Evolutionary conservation across 1,140 invertebrate species (phyloP), one percentile per base, ranked within the genome.

Genomic region (Lasioglossum albipes): DNA sequence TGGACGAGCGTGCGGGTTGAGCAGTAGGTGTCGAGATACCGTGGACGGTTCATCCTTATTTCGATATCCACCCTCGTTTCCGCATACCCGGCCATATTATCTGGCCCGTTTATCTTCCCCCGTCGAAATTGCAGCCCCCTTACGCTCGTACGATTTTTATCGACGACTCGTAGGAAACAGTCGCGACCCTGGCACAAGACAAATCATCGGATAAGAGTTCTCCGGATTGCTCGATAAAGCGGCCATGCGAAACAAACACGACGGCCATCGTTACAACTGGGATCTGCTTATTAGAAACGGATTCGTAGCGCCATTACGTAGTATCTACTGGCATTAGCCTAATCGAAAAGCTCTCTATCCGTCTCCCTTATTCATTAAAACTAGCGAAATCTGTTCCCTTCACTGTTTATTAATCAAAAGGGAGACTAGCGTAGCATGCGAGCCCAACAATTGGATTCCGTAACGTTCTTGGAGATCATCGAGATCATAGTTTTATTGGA

Each of bases 1-100:
- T 79, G n/a, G 64, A 75, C 49, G 67, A 79, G 68, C 81, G 64
- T 64, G 72, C 13, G 45, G 45, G 9, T 9, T 16, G 16, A 61
- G 18, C 57, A 9, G 71, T 36, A 79, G 77, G 77, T 80, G 78
- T 72, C 49, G 75, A 83, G 71, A 81, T 75, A 81, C 66, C 78
- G 80, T 81, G 66, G 75, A 83, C 81, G 75, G 71, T 83, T 83
- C 77, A 81, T 79, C 65, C 57, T 41, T 69, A 57, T 81, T 41
- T 82, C 75, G 80, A 64, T 67, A 61, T 31, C 45, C 41, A 69
- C 75, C 61, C 54, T 27, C 62, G 61, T 27, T 54, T 82, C 54
- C 64, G 62, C 66, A 61, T 67, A 16, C 31, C 59, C 36, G 67
- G 64, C 18, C 65, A 66, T 57, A 78, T 82, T 78, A 78, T 72